phyloP scores from a whole-genome alignment of 2,797 vertebrate species.

The Atherinosoma microstoma region DNA sequence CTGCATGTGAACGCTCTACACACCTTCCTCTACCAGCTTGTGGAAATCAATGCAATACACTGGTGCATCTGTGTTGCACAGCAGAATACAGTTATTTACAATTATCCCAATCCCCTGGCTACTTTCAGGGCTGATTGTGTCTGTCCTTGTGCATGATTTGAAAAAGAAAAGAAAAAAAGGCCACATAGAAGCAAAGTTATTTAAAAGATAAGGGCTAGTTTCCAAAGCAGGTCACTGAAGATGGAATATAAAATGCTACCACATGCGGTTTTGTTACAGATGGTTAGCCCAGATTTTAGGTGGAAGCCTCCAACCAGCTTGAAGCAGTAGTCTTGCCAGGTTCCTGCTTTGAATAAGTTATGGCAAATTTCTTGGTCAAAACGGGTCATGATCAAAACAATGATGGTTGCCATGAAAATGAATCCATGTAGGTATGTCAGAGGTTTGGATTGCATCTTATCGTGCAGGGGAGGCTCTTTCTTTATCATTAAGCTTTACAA shows the following conservation, averaged over 20 bases:
- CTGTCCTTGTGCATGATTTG: constrained; percentile 13
- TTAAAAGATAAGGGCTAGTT: constrained; percentile 69
- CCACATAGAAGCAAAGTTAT: constrained; percentile 65
- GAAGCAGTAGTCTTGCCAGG: constrained; percentile 34
- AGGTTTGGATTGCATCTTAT: constrained; percentile 9
- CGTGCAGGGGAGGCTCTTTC: background rate
- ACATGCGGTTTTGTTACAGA: constrained; percentile 65
- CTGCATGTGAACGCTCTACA: constrained; percentile 56
- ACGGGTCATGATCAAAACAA: constrained; percentile 51
- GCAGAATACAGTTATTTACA: constrained; percentile 47
- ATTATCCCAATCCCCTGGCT: constrained; percentile 38
- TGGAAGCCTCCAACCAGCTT: constrained; percentile 48
- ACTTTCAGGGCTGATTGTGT: constrained; percentile 32
- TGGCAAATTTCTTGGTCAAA: constrained; percentile 57
- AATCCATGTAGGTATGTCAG: background rate
- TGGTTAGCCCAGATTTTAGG: constrained; percentile 67
- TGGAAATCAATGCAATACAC: constrained; percentile 44
- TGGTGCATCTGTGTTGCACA: constrained; percentile 38
- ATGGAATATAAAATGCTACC: constrained; percentile 68
- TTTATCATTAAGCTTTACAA: constrained; percentile 12
- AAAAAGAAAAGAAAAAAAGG: constrained; percentile 12
- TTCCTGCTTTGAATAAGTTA: constrained; percentile 54
- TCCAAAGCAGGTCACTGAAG: constrained; percentile 50
- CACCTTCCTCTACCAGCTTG: constrained; percentile 43
- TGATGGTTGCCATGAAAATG: constrained; percentile 19